Evolutionary conservation across 37 sponge, comb jelly and placozoan species (phyloP).

Genomic region (Diacarnus erythraeanus): DNA sequence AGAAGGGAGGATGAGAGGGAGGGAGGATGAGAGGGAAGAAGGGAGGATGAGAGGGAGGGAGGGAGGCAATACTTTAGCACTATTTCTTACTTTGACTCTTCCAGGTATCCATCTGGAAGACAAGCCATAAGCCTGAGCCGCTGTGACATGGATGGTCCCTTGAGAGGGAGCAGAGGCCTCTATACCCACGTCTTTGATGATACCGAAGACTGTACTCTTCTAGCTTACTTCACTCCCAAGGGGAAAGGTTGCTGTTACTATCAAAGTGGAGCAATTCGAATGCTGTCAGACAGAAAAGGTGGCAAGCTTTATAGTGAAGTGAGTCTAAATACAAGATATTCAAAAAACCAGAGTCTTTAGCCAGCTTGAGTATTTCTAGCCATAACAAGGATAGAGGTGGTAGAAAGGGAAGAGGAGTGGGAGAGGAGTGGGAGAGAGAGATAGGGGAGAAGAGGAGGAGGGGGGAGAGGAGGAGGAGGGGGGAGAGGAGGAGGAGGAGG

Average conservation of each 20-base stretch:
- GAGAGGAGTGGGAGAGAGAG: no score
- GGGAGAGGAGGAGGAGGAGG: neutral
- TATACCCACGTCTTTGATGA: constrained; percentile 73
- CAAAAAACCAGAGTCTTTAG: no score
- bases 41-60: neutral
- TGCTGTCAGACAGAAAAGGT: constrained; percentile 56
- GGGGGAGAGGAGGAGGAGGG: neutral
- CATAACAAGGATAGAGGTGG: no score
- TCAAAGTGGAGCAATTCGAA: constrained; percentile 42
- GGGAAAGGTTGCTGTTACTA: constrained; percentile 82
- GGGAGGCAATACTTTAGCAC: neutral
- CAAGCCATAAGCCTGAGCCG: constrained; percentile 63
- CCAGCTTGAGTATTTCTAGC: no score
- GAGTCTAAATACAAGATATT: neutral
- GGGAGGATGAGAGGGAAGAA: neutral
- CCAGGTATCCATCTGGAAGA: constrained; percentile 76
- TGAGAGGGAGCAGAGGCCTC: constrained; percentile 38
- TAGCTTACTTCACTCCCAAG: constrained; percentile 75
- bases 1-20: neutral
- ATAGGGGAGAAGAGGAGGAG: no score
- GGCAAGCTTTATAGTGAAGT: constrained; percentile 76
- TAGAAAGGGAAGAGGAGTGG: no score
- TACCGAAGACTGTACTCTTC: constrained; percentile 36
- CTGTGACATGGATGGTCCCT: constrained; percentile 25
- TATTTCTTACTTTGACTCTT: neutral